phyloP scores from a whole-genome alignment of 2,797 vertebrate species.

The Botia almorhae region DNA sequence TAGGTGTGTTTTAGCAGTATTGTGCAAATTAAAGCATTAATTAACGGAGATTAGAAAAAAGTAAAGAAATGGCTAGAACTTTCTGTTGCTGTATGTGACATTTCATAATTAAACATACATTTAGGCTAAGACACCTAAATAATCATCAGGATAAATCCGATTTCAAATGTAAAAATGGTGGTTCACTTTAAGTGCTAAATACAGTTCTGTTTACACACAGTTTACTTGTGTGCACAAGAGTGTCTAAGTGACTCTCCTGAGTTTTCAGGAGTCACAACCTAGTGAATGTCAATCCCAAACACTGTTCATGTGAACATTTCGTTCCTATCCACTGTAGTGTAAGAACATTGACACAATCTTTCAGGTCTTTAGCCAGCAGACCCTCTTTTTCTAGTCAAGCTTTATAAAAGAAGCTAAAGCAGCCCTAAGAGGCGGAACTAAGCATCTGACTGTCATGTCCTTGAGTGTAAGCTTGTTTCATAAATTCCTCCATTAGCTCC shows the following conservation, averaged over 20 bases:
- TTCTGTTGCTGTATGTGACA: neutral
- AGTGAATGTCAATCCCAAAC: neutral
- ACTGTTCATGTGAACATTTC: neutral
- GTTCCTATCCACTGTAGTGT: neutral
- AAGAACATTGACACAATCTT: neutral
- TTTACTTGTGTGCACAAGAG: neutral
- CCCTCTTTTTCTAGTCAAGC: neutral
- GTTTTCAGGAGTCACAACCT: neutral
- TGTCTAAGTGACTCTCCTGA: too few relatives aligned
- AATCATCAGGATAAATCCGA: neutral
- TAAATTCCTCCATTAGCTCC: slow-evolving; percentile 29
- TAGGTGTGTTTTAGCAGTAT: neutral
- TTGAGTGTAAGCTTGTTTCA: slow-evolving; percentile 31
- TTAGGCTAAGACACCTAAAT: neutral
- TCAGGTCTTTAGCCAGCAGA: slow-evolving; percentile 7
- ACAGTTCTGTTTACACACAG: too few relatives aligned
- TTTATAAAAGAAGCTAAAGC: slow-evolving; percentile 13
- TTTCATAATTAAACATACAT: neutral
- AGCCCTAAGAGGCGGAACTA: neutral
- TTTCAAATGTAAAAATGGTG: neutral
- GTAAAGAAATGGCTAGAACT: neutral
- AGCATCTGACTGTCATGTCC: slow-evolving; percentile 16
- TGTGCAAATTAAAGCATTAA: slow-evolving; percentile 14
- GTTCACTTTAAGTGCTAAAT: neutral
- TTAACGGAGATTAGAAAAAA: neutral